Percentiles rank a stretch among this genome's conserved stretches.
These are phyloP conservation scores for Myripristis jacobus DNA, from an alignment of 2,797 vertebrate genomes.

Conservation along the genomic window DNA sequence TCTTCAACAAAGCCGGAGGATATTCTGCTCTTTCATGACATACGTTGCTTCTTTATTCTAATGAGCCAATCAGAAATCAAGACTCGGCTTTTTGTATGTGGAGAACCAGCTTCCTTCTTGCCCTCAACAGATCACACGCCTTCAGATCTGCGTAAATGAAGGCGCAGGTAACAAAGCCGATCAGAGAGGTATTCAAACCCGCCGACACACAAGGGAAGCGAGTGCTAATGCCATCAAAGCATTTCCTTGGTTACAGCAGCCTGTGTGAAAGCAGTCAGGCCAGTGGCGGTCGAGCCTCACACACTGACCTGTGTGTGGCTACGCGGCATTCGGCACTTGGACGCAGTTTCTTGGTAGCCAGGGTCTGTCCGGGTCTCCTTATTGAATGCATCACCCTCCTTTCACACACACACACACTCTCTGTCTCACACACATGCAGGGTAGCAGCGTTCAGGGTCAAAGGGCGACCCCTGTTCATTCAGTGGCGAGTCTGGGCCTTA, in stretches of 20 bases:
- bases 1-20: background rate
- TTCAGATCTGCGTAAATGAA: constrained; percentile 72
- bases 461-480: constrained; percentile 58
- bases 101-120: constrained; percentile 57
- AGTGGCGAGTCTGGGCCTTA: constrained; percentile 45
- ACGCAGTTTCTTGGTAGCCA: constrained; percentile 37
- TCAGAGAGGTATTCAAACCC: constrained; percentile 73
- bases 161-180: constrained; percentile 65
- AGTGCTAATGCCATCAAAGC: constrained; percentile 68
- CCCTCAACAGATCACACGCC: constrained; percentile 71
- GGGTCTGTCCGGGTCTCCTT: constrained; percentile 29
- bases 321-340: constrained; percentile 54
- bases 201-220: constrained; percentile 59
- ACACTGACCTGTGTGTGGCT: constrained; percentile 7
- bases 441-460: constrained; percentile 52
- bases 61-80: constrained; percentile 52
- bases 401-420: constrained; percentile 17
- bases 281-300: constrained; percentile 8
- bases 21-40: constrained; percentile 46
- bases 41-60: constrained; percentile 63
- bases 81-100: constrained; percentile 26
- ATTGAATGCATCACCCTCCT: constrained; percentile 41
- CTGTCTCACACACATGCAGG: constrained; percentile 37
- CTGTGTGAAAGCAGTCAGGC: constrained; percentile 40
- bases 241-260: constrained; percentile 63